phyloP scores from a whole-genome alignment of 2,888 invertebrate genomes.

The Drosophila mercatorum region DNA sequence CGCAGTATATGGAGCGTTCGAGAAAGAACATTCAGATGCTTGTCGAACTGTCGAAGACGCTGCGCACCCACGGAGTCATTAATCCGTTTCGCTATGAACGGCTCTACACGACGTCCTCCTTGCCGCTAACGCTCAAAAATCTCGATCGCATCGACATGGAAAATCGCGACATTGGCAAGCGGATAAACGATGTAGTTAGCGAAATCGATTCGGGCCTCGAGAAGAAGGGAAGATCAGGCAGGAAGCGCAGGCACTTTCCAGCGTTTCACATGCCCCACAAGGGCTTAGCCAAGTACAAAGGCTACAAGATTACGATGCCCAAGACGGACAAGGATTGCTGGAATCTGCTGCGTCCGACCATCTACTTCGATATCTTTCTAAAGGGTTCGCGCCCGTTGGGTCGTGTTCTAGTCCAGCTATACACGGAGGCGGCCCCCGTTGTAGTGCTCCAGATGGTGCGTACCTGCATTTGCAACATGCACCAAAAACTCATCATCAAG shows the following conservation, averaged over 20 bases:
- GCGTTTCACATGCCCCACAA: constrained; percentile 19
- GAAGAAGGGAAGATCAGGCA: background rate
- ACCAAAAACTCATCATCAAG: constrained; percentile 44
- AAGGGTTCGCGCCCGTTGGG: constrained; percentile 66
- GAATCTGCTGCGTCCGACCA: constrained; percentile 64
- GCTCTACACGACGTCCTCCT: constrained; percentile 22
- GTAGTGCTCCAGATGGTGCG: constrained; percentile 66
- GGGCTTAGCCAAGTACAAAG: constrained; percentile 52
- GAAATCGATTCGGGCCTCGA: constrained; percentile 51
- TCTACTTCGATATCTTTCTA: constrained; percentile 69
- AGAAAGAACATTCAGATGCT: constrained; percentile 55
- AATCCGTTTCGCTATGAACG: constrained; percentile 53
- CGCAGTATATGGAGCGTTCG: constrained; percentile 44
- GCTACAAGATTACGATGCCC: constrained; percentile 45
- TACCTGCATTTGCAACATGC: constrained; percentile 49
- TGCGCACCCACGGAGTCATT: constrained; percentile 59
- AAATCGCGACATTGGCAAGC: constrained; percentile 49
- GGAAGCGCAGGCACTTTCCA: background rate
- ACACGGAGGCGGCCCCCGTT: constrained; percentile 71
- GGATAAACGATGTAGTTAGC: constrained; percentile 42
- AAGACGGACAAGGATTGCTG: constrained; percentile 38
- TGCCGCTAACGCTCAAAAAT: constrained; percentile 17
- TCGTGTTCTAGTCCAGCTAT: constrained; percentile 70
- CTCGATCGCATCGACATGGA: constrained; percentile 50
- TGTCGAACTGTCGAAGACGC: constrained; percentile 39